These are phyloP conservation scores for Gobius niger DNA, from an alignment of 2,113 vertebrate species.

Conservation along the genomic window DNA sequence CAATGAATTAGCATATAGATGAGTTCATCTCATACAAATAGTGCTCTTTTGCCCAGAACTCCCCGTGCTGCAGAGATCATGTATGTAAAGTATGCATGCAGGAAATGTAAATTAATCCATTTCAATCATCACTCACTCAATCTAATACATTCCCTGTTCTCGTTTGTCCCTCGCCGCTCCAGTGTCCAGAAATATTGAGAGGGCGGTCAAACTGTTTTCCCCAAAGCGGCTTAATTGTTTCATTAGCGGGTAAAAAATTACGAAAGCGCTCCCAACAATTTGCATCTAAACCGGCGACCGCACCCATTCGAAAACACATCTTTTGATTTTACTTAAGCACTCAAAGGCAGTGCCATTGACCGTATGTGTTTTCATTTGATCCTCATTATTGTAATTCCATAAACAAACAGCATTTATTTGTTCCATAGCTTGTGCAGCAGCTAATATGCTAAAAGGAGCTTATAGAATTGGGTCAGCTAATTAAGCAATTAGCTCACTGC, in stretches of 20 bases:
- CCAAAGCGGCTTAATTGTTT: conserved; percentile 72
- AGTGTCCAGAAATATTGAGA: conserved; percentile 67
- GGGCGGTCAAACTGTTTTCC: conserved; percentile 57
- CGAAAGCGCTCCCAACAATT: conserved; percentile 7
- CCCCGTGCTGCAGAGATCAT: conserved; percentile 79
- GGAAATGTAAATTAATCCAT: conserved; percentile 82
- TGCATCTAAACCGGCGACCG: conserved; percentile 20
- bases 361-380: conserved; percentile 69
- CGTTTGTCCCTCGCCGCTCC: conserved; percentile 69
- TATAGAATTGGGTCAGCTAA: conserved; percentile 83
- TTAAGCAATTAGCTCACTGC: conserved; percentile 83
- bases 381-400: conserved; percentile 76
- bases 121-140: conserved; percentile 79
- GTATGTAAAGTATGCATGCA: conserved; percentile 80
- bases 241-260: conserved; percentile 13
- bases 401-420: conserved; percentile 76
- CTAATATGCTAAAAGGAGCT: conserved; percentile 80
- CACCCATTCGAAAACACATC: conserved; percentile 15
- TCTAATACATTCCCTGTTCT: conserved; percentile 69
- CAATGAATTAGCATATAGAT: conserved; percentile 87
- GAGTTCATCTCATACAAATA: conserved; percentile 85
- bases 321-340: conserved; percentile 36
- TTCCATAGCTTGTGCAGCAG: conserved; percentile 64
- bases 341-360: conserved; percentile 53
- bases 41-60: conserved; percentile 80